Evolutionary conservation across 1,140 invertebrate species (phyloP).

Genomic region (Akabosia matsudoensis): DNA sequence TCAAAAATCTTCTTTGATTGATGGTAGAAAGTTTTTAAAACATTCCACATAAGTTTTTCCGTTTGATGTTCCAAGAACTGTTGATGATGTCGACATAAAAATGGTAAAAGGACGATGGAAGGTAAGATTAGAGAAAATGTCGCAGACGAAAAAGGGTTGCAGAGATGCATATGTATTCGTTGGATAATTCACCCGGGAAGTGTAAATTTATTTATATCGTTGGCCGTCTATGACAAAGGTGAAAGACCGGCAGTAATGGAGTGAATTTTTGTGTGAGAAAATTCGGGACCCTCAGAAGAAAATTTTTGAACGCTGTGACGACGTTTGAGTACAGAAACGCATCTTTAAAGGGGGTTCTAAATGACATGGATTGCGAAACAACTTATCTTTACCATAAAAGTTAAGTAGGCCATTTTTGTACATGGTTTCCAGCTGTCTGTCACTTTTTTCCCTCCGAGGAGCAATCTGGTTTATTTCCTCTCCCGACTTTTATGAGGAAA

Average conservation of each 20-base stretch:
- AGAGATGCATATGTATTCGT: no score
- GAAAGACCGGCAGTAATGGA: neutral
- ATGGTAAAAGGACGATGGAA: no score
- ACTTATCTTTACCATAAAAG: neutral
- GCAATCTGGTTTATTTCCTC: neutral
- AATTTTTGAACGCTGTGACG: neutral
- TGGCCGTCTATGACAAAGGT: neutral
- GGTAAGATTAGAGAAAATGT: no score
- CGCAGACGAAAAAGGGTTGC: no score
- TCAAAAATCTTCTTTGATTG: no score
- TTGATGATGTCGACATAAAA: no score
- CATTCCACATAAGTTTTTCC: no score
- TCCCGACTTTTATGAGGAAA: neutral
- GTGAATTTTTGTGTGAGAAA: neutral
- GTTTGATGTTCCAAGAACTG: no score
- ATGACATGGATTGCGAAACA: neutral
- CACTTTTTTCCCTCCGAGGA: neutral
- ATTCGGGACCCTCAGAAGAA: neutral
- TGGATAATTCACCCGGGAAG: no score
- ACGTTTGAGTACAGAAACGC: no score
- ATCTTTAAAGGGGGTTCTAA: neutral
- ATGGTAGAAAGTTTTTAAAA: no score
- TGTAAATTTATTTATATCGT: neutral
- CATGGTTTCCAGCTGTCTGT: neutral
- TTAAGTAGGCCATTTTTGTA: neutral